Evolutionary conservation across 1,140 invertebrate species (phyloP).

Genomic region (Heterodera carotae): DNA sequence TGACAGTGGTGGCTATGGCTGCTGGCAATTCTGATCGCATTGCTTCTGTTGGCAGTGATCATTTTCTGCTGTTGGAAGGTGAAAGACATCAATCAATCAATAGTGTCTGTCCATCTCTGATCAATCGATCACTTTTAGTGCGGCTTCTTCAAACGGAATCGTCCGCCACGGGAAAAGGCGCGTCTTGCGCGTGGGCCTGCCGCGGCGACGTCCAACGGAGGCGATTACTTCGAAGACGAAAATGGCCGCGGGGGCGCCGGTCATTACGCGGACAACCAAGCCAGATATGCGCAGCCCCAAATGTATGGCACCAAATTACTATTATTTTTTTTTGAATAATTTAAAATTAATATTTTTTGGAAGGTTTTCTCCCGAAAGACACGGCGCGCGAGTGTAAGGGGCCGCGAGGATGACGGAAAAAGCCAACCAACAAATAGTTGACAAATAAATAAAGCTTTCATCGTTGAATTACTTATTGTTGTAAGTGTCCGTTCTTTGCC

Average conservation of each 20-base stretch:
- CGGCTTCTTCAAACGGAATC: slow-evolving; percentile 61
- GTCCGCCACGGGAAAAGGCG: slow-evolving; percentile 53
- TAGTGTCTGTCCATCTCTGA: neutral
- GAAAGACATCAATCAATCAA: slow-evolving; percentile 21
- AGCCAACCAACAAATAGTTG: neutral
- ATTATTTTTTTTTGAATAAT: slow-evolving; percentile 8
- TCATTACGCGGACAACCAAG: slow-evolving; percentile 30
- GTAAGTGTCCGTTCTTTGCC: too few relatives aligned
- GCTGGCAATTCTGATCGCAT: slow-evolving; percentile 52
- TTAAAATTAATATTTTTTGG: neutral
- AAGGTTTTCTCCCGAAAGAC: slow-evolving; percentile 34
- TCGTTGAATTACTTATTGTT: too few relatives aligned
- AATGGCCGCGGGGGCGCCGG: slow-evolving; percentile 9
- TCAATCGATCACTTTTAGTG: slow-evolving; percentile 48
- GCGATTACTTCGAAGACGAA: slow-evolving; percentile 4
- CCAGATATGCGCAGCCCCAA: slow-evolving; percentile 38
- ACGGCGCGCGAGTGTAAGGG: slow-evolving; percentile 24
- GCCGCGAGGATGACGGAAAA: neutral
- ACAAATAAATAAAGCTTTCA: neutral
- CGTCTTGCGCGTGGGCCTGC: slow-evolving; percentile 19
- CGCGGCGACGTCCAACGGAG: neutral
- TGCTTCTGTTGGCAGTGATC: slow-evolving; percentile 49
- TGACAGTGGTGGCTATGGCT: slow-evolving; percentile 57
- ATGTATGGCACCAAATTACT: slow-evolving; percentile 18
- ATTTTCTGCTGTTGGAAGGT: slow-evolving; percentile 54